Evolutionary conservation across 2,113 vertebrate genomes (phyloP), one percentile per base, ranked within the genome.

Genomic region (Lamprotornis superbus): DNA sequence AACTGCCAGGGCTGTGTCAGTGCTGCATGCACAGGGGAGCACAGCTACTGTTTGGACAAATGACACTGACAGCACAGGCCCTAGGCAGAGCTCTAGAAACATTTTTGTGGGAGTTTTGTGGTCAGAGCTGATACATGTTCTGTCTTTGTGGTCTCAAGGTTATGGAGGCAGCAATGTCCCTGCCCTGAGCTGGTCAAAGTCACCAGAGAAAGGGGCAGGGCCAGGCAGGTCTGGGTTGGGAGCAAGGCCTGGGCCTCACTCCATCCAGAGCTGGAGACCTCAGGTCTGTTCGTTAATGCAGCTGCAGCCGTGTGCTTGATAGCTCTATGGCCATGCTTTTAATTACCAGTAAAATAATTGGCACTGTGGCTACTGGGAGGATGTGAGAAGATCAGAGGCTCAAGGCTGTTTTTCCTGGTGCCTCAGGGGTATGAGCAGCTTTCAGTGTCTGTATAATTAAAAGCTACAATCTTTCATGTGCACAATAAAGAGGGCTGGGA

Each of bases 281-380:
- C 2, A 24, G 17, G 68, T 39, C 4, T 2, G 1, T 60, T 49
- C 8, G 67, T 33, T 68, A 83, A 77, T 31, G 76, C 88, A 78
- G 85, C 93, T 92, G 96, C 77, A 95, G 92, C 97, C 0, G 7
- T 55, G 75, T 69, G 92, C 95, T 77, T 89, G 90, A 65, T 94
- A 60, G 90, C 90, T 83, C 44, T 53, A 92, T 89, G 94, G 97
- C 95, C 97, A 37, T 87, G 96, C 97, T 97, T 97, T 98, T 98
- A 98, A 98, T 98, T 98, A 97, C 97, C 73, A n/a, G 97, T 98
- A 94, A 98, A 98, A 98, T 98, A 98, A 98, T 98, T 98, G 97
- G 97, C 96, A 96, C 97, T 67, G 89, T 67, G 97, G 97, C 97
- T 97, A 96, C 97, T 94, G 94, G 93, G 96, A 94, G 94, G 96